Base-by-base conservation (phyloP, 2,888 invertebrate genomes). In the Chloroclysta siterata region DNA sequence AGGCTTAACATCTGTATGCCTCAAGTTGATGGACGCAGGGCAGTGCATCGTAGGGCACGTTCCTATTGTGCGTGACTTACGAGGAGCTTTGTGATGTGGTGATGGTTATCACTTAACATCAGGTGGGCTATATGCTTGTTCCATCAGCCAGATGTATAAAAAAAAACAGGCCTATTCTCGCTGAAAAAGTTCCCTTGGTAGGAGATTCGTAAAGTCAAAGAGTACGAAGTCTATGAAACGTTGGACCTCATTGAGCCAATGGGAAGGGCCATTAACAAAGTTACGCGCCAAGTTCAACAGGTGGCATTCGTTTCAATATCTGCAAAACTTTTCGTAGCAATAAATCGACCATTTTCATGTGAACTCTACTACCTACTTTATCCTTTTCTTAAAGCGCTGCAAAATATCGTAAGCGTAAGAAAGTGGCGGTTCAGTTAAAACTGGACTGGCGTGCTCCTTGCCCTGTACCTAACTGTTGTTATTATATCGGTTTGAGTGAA, bases 221-320 rank as follows among this genome's bases (percentile, higher is more conserved):
- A 56, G 53, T 15, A n/a, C n/a, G n/a, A n/a, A 56, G 68, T 69
- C 65, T 60, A 77, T 80, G 71, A 76, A 78, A 78, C 70, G 72
- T 71, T 77, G 80, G 77, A 78, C 80, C 66, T 80, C 79, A 82
- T 83, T 80, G 77, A 68, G 67, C 79, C 80, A 84, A 85, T 81
- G 81, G 83, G 79, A 80, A 81, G 79, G 76, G 77, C 88, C 83
- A 89, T 91, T 92, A 91, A 85, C 87, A 78, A 88, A 89, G 84
- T 90, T 88, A 84, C 85, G 80, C 83, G 81, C 80, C 75, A 80
- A 74, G 79, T 75, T 85, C 91, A 91, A 92, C 92, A 92, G 90
- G 92, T 92, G 89, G 85, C 83, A 89, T 90, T 90, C 90, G 87
- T 91, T 92, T 92, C 91, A 92, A 91, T 92, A 91, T 89, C 89